Base-by-base conservation (phyloP, 2,888 invertebrate genomes). In the Ptycholaimellus sp. region DNA sequence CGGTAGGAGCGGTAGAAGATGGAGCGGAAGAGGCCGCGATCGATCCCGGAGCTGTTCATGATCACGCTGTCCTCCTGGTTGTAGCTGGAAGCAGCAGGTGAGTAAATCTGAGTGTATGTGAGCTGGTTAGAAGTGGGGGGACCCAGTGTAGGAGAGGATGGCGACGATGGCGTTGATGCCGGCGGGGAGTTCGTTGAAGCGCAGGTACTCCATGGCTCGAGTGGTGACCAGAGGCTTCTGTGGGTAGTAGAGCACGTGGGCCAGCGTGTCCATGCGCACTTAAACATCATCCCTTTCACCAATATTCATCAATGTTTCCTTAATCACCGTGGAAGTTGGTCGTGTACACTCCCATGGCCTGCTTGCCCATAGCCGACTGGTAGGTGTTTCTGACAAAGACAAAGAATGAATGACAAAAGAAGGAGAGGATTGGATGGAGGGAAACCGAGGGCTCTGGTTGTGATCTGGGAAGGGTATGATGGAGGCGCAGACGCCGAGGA, bases 31-130 rank as follows among this genome's bases (percentile, higher is more conserved):
- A 87, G 90, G 25, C 96, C 96, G 59, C 96, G 71, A 59, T 99
- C 93, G 11, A 96, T 85, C 34, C 93, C 87, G 23, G 40, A 85
- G 64, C 93, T 93, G 64, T 96, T 96, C 51, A 99, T 68, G 60
- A 99, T 93, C 50, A 99, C 87, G 63, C 90, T 90, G 70, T 99
- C 96, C 69, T 99, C 96, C 56, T 96, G 96, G 61, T 99, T 99
- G 62, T 99, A 99, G 30, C n/a, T n/a, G n/a, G n/a, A n/a, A n/a
- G n/a, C n/a, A n/a, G n/a, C n/a, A n/a, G n/a, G n/a, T n/a, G n/a
- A n/a, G n/a, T n/a, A n/a, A n/a, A n/a, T n/a, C n/a, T n/a, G n/a
- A n/a, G n/a, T n/a, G n/a, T n/a, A n/a, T n/a, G n/a, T n/a, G n/a
- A n/a, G n/a, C n/a, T n/a, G n/a, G n/a, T n/a, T n/a, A n/a, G n/a